Base-by-base conservation (phyloP, 2,113 vertebrate species). In the Hypocryptadius cinnamomeus region DNA sequence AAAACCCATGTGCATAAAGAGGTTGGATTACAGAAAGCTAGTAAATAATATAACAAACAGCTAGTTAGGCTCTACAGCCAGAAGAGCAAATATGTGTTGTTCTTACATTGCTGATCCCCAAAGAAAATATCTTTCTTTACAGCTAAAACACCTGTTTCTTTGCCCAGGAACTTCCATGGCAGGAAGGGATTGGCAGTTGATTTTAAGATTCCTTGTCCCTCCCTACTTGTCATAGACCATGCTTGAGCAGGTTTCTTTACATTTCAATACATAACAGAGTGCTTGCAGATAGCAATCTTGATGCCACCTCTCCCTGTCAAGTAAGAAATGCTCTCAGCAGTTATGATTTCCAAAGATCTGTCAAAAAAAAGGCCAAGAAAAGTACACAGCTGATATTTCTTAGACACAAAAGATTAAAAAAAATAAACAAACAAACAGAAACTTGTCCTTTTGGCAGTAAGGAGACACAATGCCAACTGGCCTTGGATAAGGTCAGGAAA, bases 21-120 rank as follows among this genome's bases (percentile, higher is more conserved):
- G 92, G 87, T 53, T 93, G 96, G 88, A 95, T 95, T 94, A 93
- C 82, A 93, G 88, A 96, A 96, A 94, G 42, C 35, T 79, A 87
- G 96, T 96, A 97, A 97, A 97, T 97, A 98, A 96, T 96, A 91
- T 80, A 97, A 97, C 92, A 96, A 97, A 97, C 94, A 96, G 79
- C 92, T 95, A 90, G 94, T 93, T 91, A 81, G 77, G 42, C 64
- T 91, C 39, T 20, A 33, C 66, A 94, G 87, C 39, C 79, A 85
- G 89, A 68, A 87, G 60, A 93, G 79, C 83, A 90, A 94, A 92
- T 65, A 53, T 2, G 60, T 48, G 66, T 76, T 64, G 63, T 72
- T 96, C 56, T 73, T 77, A 91, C 72, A 33, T 73, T 76, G 63
- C 77, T 63, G 50, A 80, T 92, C 91, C 72, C 89, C 72, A 72